Percentiles rank a stretch among this genome's conserved stretches.
These are phyloP conservation scores for Zapus hudsonius DNA, from an alignment of 2,113 vertebrate genomes.

Conservation along the genomic window DNA sequence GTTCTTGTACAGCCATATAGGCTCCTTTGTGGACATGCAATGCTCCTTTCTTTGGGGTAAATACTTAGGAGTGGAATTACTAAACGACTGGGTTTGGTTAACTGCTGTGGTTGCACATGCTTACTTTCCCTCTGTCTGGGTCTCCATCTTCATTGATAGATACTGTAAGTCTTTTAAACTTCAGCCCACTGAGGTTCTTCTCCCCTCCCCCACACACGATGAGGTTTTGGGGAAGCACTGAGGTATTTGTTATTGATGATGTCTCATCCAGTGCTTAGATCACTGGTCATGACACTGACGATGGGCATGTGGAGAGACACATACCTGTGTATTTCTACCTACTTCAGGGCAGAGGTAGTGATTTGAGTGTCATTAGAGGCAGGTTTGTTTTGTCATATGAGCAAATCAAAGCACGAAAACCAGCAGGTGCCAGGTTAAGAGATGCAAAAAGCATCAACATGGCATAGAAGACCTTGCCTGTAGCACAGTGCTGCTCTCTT, in stretches of 20 bases:
- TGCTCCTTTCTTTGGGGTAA: neutral
- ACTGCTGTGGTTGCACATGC: too few species aligned
- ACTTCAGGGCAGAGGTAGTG: conserved; percentile 40
- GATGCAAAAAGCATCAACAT: neutral
- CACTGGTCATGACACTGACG: neutral
- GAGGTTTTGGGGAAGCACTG: neutral
- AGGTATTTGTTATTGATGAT: neutral
- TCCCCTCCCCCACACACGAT: too few species aligned
- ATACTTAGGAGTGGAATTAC: neutral
- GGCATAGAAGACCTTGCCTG: neutral
- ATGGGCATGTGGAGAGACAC: neutral
- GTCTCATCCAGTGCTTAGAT: neutral
- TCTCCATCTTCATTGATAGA: neutral
- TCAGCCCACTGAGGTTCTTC: neutral
- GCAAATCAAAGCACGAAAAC: neutral
- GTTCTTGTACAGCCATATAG: too few species aligned
- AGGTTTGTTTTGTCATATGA: conserved; percentile 27
- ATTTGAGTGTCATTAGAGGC: conserved; percentile 26
- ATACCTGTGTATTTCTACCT: neutral
- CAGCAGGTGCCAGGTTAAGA: neutral
- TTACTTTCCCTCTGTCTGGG: neutral
- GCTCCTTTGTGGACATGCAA: too few species aligned
- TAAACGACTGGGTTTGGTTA: neutral
- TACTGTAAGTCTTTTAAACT: neutral
- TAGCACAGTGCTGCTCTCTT: neutral